These are phyloP conservation scores for Ochropleura leucogaster DNA, from an alignment of 2,888 invertebrate species.

Conservation along the genomic window DNA sequence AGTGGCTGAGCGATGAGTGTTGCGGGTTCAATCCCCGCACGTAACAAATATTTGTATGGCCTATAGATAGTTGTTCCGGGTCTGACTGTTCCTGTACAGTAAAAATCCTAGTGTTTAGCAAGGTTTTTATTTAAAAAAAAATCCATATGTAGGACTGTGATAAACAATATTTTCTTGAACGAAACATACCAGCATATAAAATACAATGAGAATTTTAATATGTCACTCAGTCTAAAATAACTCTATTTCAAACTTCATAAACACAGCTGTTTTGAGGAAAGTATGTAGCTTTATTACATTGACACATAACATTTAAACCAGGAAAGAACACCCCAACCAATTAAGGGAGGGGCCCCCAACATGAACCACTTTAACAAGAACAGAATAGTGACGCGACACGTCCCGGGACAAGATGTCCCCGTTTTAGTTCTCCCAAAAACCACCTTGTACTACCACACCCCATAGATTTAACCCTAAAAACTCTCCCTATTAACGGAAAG, in stretches of 20 bases:
- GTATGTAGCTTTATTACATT: background rate
- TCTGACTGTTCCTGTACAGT: too few relatives aligned
- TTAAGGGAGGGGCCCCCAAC: background rate
- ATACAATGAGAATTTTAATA: too few relatives aligned
- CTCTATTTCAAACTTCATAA: background rate
- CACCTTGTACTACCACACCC: constrained; percentile 5
- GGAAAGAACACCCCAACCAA: background rate
- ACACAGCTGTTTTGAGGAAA: background rate
- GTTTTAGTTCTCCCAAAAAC: constrained; percentile 4
- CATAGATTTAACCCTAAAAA: constrained; percentile 33
- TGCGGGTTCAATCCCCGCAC: too few relatives aligned
- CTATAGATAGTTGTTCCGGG: too few relatives aligned
- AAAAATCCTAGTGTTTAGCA: too few relatives aligned
- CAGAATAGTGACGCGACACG: constrained; percentile 11
- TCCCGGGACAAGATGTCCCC: background rate
- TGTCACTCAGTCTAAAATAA: background rate
- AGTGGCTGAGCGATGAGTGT: too few relatives aligned
- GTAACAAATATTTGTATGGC: too few relatives aligned
- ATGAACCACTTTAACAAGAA: background rate
- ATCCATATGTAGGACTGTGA: too few relatives aligned
- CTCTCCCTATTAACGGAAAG: constrained; percentile 22
- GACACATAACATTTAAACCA: background rate
- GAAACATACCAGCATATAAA: too few relatives aligned
- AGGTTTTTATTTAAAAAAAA: too few relatives aligned
- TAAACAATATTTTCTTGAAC: too few relatives aligned